Evolutionary conservation across 2,113 vertebrate genomes (phyloP).

Genomic region (Etheostoma cragini): DNA sequence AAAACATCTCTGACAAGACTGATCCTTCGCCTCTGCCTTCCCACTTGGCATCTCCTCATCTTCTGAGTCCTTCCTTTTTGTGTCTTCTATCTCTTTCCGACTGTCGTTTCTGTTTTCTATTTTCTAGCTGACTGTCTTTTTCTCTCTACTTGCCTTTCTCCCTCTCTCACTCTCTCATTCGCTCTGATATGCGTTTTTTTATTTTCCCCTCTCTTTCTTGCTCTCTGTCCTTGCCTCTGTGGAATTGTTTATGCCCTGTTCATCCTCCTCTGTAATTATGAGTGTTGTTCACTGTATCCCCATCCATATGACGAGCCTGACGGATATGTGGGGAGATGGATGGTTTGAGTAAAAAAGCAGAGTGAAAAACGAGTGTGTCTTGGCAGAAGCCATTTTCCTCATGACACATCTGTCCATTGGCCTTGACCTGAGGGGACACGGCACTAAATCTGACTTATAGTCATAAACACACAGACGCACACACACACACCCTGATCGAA

Average conservation of each 20-base stretch:
- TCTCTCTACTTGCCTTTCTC: neutral
- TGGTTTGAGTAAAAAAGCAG: slow-evolving; percentile 46
- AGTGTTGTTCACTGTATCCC: slow-evolving; percentile 59
- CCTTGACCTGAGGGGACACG: slow-evolving; percentile 67
- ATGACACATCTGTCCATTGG: slow-evolving; percentile 69
- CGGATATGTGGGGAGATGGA: slow-evolving; percentile 54
- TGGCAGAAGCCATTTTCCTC: slow-evolving; percentile 61
- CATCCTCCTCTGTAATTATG: slow-evolving; percentile 68
- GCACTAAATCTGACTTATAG: slow-evolving; percentile 71
- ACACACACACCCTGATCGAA: slow-evolving; percentile 54
- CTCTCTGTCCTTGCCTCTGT: slow-evolving; percentile 20
- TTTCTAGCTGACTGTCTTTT: neutral
- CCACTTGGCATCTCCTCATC: slow-evolving; percentile 24
- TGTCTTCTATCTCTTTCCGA: neutral
- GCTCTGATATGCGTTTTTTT: slow-evolving; percentile 22
- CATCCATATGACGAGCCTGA: slow-evolving; percentile 60
- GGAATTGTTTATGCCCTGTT: slow-evolving; percentile 55
- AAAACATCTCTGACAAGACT: slow-evolving; percentile 4
- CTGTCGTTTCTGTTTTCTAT: neutral
- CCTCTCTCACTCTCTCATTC: slow-evolving; percentile 2
- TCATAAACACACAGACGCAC: slow-evolving; percentile 32
- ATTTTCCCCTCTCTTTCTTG: slow-evolving; percentile 12
- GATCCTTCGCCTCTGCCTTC: neutral
- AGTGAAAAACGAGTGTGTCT: slow-evolving; percentile 59
- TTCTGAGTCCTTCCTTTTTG: slow-evolving; percentile 8